A percentile compares a stretch with the other conserved stretches of the same genome.
Evolutionary conservation across 2,797 vertebrate genomes (phyloP).

Genomic region (Eulemur rubriventer): DNA sequence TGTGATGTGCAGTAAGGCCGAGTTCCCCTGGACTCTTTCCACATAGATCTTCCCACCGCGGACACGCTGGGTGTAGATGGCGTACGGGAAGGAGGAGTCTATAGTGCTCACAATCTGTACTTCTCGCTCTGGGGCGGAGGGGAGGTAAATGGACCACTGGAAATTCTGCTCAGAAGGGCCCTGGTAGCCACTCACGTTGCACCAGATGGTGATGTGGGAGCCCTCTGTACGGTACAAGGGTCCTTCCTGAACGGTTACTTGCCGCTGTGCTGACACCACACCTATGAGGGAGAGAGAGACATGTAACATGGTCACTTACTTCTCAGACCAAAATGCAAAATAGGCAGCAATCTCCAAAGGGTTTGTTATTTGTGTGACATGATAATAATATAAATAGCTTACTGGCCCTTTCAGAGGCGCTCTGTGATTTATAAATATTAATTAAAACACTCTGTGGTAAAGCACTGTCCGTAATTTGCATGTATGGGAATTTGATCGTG

Average conservation of each 20-base stretch:
- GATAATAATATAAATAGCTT: constrained; percentile 7
- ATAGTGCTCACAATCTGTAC: constrained; percentile 83
- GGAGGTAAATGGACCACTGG: constrained; percentile 86
- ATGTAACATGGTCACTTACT: background rate
- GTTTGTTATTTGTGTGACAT: background rate
- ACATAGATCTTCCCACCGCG: constrained; percentile 81
- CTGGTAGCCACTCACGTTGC: constrained; percentile 87
- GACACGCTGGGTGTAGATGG: constrained; percentile 83
- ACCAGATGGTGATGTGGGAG: constrained; percentile 88
- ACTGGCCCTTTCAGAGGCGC: background rate
- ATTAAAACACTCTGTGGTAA: constrained; percentile 56
- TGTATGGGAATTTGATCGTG: background rate
- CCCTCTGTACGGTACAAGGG: constrained; percentile 86
- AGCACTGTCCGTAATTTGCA: constrained; percentile 28
- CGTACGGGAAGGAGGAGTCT: constrained; percentile 82
- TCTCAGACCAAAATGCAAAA: constrained; percentile 6
- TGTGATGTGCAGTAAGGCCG: constrained; percentile 78
- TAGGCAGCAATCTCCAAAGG: background rate
- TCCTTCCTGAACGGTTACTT: constrained; percentile 86
- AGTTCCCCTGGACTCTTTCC: constrained; percentile 78
- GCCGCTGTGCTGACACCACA: constrained; percentile 83
- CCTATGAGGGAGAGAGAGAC: constrained; percentile 72
- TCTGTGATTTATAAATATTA: constrained; percentile 67
- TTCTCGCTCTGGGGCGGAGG: constrained; percentile 78
- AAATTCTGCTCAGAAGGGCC: constrained; percentile 85